These are phyloP conservation scores for Thecophora atra DNA, from an alignment of 2,888 invertebrate genomes.

Conservation along the genomic window DNA sequence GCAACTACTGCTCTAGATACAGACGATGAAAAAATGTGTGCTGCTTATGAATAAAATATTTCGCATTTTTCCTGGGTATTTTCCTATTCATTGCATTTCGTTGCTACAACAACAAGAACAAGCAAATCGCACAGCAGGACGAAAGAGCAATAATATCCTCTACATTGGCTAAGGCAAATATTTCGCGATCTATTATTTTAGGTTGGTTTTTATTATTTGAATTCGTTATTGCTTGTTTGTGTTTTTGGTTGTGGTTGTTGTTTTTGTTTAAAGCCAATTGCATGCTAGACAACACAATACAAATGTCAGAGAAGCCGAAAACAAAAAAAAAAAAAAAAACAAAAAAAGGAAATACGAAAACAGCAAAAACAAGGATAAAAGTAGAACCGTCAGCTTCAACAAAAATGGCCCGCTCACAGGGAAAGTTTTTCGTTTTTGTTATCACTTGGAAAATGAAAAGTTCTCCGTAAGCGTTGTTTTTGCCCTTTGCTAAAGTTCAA, in stretches of 20 bases:
- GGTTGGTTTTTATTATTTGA: constrained; percentile 24
- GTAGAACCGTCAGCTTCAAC: constrained; percentile 3
- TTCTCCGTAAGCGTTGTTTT: constrained; percentile 43
- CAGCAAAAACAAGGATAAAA: too few relatives aligned
- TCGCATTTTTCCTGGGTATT: constrained; percentile 23
- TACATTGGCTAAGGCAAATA: constrained; percentile 24
- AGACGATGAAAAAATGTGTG: background rate
- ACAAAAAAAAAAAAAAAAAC: constrained; percentile 12
- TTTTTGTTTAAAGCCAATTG: constrained; percentile 43
- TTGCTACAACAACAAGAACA: constrained; percentile 13
- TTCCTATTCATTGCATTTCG: constrained; percentile 34
- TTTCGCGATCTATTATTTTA: constrained; percentile 27
- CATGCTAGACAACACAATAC: constrained; percentile 42
- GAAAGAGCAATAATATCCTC: constrained; percentile 31
- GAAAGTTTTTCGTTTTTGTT: constrained; percentile 32
- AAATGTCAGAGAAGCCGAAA: constrained; percentile 33
- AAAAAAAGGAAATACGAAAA: background rate
- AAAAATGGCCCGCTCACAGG: constrained; percentile 9
- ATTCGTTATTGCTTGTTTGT: background rate
- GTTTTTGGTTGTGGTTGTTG: constrained; percentile 14
- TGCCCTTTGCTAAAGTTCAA: constrained; percentile 21
- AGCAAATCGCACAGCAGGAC: constrained; percentile 24
- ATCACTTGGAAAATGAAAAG: constrained; percentile 39
- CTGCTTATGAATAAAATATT: constrained; percentile 38
- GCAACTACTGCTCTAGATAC: background rate